These are phyloP conservation scores for Cheilosia urbana DNA, from an alignment of 2,888 invertebrate genomes.

Conservation along the genomic window DNA sequence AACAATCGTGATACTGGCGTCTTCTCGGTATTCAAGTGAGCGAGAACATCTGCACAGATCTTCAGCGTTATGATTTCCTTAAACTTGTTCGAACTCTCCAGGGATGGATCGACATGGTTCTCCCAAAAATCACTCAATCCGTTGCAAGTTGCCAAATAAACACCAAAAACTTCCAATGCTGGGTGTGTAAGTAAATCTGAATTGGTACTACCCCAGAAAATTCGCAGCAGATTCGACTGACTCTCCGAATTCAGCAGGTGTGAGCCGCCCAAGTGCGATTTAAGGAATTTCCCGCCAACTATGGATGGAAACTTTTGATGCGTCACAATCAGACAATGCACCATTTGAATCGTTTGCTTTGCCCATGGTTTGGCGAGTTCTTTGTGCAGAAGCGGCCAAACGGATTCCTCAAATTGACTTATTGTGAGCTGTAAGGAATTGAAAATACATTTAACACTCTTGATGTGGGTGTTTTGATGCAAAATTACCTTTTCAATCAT, in stretches of 20 bases:
- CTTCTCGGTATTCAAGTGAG: conserved; percentile 84
- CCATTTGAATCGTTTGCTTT: conserved; percentile 87
- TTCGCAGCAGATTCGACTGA: conserved; percentile 85
- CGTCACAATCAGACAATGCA: conserved; percentile 86
- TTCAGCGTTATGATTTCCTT: conserved; percentile 87
- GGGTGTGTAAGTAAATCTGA: conserved; percentile 86
- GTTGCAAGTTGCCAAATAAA: conserved; percentile 85
- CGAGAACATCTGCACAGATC: conserved; percentile 86
- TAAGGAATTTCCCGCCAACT: conserved; percentile 85
- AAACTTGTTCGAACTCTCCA: conserved; percentile 85
- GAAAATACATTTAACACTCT: neutral
- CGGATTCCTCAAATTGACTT: conserved; percentile 85
- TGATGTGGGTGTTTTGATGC: neutral
- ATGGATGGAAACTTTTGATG: conserved; percentile 84
- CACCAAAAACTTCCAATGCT: conserved; percentile 86
- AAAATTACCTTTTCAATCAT: conserved; percentile 85
- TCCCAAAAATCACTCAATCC: conserved; percentile 86
- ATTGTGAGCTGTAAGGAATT: conserved; percentile 84
- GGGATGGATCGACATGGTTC: conserved; percentile 84
- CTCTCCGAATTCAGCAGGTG: conserved; percentile 86
- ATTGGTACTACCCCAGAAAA: conserved; percentile 86
- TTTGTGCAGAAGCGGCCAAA: conserved; percentile 87
- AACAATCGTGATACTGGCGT: conserved; percentile 86
- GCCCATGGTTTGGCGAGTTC: conserved; percentile 87
- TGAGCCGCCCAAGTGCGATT: conserved; percentile 85